Evolutionary conservation across 2,888 invertebrate species (phyloP).

Genomic region (Acheta domesticus): DNA sequence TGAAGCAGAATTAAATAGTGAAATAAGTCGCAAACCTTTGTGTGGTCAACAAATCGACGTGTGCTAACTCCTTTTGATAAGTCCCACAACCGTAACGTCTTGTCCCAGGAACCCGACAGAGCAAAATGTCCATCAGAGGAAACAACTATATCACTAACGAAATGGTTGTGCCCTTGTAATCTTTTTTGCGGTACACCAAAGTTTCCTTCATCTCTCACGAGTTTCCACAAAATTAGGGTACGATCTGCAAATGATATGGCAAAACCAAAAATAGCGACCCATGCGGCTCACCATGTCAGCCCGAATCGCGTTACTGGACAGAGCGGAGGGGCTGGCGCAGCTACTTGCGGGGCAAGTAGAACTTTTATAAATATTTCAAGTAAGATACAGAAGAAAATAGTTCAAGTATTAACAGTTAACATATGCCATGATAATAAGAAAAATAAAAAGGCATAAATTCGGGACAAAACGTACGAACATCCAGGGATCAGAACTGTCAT

Average conservation of each 20-base stretch:
- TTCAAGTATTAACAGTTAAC: too few species aligned
- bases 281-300: neutral
- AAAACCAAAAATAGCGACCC: constrained; percentile 21
- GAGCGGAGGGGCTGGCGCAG: neutral
- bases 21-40: constrained; percentile 71
- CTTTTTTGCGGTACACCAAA: constrained; percentile 95
- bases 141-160: constrained; percentile 97
- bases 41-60: constrained; percentile 97
- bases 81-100: constrained; percentile 97
- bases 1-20: constrained; percentile 1
- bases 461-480: neutral
- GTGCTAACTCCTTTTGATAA: constrained; percentile 94
- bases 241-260: constrained; percentile 50
- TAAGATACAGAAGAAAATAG: too few species aligned
- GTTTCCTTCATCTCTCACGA: constrained; percentile 89
- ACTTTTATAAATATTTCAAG: too few species aligned
- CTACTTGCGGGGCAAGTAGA: neutral
- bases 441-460: too few species aligned
- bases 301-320: neutral
- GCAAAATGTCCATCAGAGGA: constrained; percentile 99
- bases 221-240: constrained; percentile 93
- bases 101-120: constrained; percentile 98
- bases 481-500: neutral
- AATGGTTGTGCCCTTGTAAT: constrained; percentile 95
- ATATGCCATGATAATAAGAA: too few species aligned